These are phyloP conservation scores for Drosophila kuntzei DNA, from an alignment of 2,888 invertebrate genomes.

Conservation along the genomic window DNA sequence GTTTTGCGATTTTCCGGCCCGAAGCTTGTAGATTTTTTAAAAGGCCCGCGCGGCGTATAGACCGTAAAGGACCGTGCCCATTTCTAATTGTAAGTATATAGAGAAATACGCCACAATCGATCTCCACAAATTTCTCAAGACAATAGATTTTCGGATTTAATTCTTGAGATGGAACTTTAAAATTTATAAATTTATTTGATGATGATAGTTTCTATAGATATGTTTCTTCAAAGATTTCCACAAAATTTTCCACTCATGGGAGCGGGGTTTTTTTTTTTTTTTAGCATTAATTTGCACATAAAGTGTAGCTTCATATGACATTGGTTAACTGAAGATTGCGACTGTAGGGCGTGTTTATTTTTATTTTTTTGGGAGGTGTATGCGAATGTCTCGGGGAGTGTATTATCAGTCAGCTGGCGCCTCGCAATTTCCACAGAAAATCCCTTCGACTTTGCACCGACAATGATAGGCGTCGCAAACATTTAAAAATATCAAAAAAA, in stretches of 20 bases:
- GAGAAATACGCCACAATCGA: too few relatives aligned
- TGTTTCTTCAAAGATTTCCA: not conserved
- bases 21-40: too few relatives aligned
- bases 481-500: constrained; percentile 24
- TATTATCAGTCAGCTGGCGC: constrained; percentile 44
- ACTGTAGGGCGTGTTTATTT: not conserved
- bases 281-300: not conserved
- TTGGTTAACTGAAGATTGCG: not conserved
- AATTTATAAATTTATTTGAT: too few relatives aligned
- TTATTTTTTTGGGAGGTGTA: not conserved
- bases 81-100: too few relatives aligned
- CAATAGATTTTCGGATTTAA: too few relatives aligned
- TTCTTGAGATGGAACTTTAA: too few relatives aligned
- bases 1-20: too few relatives aligned
- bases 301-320: not conserved
- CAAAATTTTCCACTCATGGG: not conserved
- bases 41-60: too few relatives aligned
- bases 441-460: constrained; percentile 25
- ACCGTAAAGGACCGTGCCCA: too few relatives aligned
- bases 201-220: not conserved
- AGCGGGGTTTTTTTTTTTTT: too few relatives aligned
- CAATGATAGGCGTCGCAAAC: constrained; percentile 21
- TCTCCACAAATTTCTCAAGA: too few relatives aligned
- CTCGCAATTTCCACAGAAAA: constrained; percentile 26
- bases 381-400: not conserved